Conservation (phyloP, 2,888 invertebrate genomes). For the Platynereis dumerilii region DNA sequence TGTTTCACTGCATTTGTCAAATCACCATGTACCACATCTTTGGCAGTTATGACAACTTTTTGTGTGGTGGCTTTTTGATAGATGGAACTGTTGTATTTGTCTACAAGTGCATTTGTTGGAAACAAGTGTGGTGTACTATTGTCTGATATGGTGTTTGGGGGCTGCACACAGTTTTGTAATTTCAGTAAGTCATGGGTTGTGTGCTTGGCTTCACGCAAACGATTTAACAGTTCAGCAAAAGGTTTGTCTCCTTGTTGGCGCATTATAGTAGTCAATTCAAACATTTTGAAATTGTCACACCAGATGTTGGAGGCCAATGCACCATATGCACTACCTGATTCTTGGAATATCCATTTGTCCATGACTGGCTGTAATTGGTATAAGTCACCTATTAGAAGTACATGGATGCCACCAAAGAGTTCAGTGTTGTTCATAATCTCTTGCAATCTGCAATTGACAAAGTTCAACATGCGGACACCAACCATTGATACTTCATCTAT, state of each 20-base stretch:
- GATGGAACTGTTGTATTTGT: neutral
- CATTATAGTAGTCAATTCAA: neutral
- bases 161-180: too few species aligned
- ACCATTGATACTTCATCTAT: too few species aligned
- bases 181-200: too few species aligned
- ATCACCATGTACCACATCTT: too few species aligned
- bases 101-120: neutral
- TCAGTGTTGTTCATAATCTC: too few species aligned
- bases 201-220: neutral
- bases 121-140: neutral
- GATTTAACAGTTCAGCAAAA: constrained; percentile 1
- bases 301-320: constrained; percentile 1
- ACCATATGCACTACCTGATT: neutral
- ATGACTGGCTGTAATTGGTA: constrained; percentile 2
- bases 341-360: neutral
- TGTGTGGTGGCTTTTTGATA: too few species aligned
- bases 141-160: too few species aligned
- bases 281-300: neutral
- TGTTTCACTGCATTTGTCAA: too few species aligned
- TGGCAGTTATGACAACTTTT: too few species aligned
- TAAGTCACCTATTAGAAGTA: neutral
- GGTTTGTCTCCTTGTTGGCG: neutral
- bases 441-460: too few species aligned
- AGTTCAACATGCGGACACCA: too few species aligned
- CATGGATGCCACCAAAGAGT: constrained; percentile 1